Percentiles rank a stretch among this genome's conserved stretches.
phyloP scores from a whole-genome alignment of 2,113 vertebrate genomes.

The Origma solitaria region DNA sequence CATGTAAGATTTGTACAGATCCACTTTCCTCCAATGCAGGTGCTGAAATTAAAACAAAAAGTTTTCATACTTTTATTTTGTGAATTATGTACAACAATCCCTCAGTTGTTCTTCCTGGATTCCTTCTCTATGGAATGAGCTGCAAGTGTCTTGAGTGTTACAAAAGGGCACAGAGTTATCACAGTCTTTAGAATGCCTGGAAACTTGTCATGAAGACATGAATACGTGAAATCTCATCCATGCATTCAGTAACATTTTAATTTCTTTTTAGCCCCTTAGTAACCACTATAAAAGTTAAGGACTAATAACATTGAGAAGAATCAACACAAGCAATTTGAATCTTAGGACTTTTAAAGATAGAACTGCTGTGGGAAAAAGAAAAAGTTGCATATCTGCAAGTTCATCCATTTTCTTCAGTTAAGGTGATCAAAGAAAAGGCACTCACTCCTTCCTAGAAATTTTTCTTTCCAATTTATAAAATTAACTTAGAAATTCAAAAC shows the following conservation, averaged over 20 bases:
- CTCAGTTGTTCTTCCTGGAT: background rate
- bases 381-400: background rate
- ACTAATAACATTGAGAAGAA: background rate
- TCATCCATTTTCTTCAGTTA: background rate
- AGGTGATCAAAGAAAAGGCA: background rate
- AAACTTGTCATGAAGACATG: background rate
- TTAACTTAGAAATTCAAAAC: background rate
- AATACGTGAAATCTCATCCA: background rate
- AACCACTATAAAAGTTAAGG: background rate
- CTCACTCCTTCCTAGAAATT: background rate
- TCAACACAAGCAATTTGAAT: background rate
- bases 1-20: conserved; percentile 87
- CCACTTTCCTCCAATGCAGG: conserved; percentile 87
- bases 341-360: background rate
- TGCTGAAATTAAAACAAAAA: conserved; percentile 78
- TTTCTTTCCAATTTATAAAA: background rate
- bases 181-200: background rate
- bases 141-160: background rate
- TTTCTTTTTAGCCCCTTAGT: background rate
- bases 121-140: background rate
- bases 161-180: background rate
- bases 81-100: background rate
- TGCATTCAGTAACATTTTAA: background rate
- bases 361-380: background rate
- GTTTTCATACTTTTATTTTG: background rate